A percentile compares a stretch with the other conserved stretches of the same genome.
phyloP scores from a whole-genome alignment of 2,888 invertebrate genomes.

The Oscheius sp. region DNA sequence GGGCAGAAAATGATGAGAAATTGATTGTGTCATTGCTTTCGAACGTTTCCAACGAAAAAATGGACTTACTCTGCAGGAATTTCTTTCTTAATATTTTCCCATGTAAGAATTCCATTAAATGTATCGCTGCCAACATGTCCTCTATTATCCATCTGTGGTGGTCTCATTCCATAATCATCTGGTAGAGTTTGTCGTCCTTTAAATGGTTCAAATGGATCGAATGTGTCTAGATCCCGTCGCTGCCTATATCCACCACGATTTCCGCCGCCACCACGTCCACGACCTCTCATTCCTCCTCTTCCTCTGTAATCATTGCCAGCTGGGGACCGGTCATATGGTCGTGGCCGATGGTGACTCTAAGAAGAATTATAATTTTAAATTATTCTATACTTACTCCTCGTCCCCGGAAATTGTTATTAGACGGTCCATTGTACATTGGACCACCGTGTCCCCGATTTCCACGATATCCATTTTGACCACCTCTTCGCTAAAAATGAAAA shows the following conservation, averaged over 20 bases:
- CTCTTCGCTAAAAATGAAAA: neutral
- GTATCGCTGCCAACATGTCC: neutral
- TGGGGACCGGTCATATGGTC: neutral
- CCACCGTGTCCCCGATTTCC: neutral
- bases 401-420: neutral
- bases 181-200: conserved; percentile 49
- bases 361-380: no score
- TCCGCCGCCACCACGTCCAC: conserved; percentile 12
- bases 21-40: neutral
- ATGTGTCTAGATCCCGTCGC: conserved; percentile 27
- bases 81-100: neutral
- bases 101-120: neutral
- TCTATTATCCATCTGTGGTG: neutral
- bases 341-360: neutral
- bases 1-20: neutral
- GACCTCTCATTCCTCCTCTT: conserved; percentile 17
- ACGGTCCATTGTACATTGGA: neutral
- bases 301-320: neutral
- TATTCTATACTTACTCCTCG: neutral
- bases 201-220: conserved; percentile 64
- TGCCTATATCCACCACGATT: conserved; percentile 9
- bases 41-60: neutral
- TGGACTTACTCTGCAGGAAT: neutral
- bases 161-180: conserved; percentile 41
- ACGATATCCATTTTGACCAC: neutral